A percentile compares a stretch with the other conserved stretches of the same genome.
Evolutionary conservation across 2,113 vertebrate genomes (phyloP).

Genomic region (Dipodomys merriami): DNA sequence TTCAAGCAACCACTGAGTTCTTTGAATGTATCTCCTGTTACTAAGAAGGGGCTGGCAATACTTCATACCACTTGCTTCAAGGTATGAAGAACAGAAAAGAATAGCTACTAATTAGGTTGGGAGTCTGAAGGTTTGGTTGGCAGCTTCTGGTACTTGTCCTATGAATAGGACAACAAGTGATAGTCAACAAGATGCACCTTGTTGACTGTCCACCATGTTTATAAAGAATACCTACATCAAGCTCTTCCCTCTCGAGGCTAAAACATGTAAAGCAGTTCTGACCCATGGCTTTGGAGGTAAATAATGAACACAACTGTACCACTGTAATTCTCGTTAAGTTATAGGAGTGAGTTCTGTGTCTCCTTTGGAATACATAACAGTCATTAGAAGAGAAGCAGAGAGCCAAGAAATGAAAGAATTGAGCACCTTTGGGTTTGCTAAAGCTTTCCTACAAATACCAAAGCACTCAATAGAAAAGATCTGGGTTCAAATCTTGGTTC

Average conservation of each 20-base stretch:
- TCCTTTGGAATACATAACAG: not conserved
- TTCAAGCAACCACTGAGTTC: not conserved
- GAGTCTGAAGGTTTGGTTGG: not conserved
- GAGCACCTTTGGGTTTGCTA: not conserved
- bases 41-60: not conserved
- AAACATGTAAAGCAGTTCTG: not conserved
- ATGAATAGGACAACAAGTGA: not conserved
- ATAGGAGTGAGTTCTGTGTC: not conserved
- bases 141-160: not conserved
- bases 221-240: not conserved
- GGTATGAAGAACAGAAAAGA: not conserved
- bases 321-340: not conserved
- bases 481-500: not conserved
- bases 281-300: not conserved
- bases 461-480: not conserved
- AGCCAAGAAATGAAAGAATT: not conserved
- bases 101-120: not conserved
- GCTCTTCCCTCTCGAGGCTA: not conserved
- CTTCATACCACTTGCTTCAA: conserved; percentile 6
- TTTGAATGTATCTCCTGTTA: not conserved
- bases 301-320: not conserved
- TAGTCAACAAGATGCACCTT: too few species aligned
- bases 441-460: not conserved
- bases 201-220: not conserved
- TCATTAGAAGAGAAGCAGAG: not conserved